These are phyloP conservation scores for Daktulosphaira vitifoliae DNA, from an alignment of 1,140 invertebrate genomes.

Conservation along the genomic window DNA sequence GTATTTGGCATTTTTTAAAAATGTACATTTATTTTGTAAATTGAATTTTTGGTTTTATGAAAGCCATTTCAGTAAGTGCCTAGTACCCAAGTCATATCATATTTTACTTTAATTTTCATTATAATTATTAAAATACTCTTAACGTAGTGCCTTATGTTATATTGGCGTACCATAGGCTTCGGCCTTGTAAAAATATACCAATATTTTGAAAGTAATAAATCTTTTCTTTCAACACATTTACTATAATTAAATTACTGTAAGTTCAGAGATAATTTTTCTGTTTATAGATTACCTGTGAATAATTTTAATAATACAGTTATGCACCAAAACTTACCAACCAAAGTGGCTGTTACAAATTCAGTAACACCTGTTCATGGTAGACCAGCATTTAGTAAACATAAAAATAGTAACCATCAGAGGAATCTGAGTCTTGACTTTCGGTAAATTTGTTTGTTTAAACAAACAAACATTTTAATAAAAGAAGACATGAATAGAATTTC, in stretches of 20 bases:
- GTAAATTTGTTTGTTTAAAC: too few relatives aligned
- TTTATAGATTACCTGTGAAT: too few relatives aligned
- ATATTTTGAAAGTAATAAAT: constrained; percentile 11
- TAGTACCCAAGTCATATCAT: too few relatives aligned
- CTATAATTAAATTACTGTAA: too few relatives aligned
- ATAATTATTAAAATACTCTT: too few relatives aligned
- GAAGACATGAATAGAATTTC: constrained; percentile 33
- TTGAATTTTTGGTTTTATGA: too few relatives aligned
- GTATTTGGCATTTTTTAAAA: constrained; percentile 31
- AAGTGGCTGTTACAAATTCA: constrained; percentile 38
- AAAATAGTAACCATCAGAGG: constrained; percentile 62
- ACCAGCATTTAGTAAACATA: constrained; percentile 47
- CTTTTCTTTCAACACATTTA: too few relatives aligned
- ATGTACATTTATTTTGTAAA: too few relatives aligned
- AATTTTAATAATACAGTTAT: not conserved
- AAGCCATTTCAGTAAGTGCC: too few relatives aligned
- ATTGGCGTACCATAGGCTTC: not conserved
- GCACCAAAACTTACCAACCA: constrained; percentile 19
- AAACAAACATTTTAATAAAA: constrained; percentile 20
- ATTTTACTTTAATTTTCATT: too few relatives aligned
- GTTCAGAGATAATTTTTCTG: too few relatives aligned
- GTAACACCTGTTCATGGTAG: constrained; percentile 55
- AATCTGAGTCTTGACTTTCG: constrained; percentile 68
- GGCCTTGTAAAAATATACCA: constrained; percentile 22
- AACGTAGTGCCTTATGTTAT: too few relatives aligned